Percentiles rank a stretch among this genome's conserved stretches.
Evolutionary conservation across 2,888 invertebrate species (phyloP).

Genomic region (Lepidochitona cinerea): DNA sequence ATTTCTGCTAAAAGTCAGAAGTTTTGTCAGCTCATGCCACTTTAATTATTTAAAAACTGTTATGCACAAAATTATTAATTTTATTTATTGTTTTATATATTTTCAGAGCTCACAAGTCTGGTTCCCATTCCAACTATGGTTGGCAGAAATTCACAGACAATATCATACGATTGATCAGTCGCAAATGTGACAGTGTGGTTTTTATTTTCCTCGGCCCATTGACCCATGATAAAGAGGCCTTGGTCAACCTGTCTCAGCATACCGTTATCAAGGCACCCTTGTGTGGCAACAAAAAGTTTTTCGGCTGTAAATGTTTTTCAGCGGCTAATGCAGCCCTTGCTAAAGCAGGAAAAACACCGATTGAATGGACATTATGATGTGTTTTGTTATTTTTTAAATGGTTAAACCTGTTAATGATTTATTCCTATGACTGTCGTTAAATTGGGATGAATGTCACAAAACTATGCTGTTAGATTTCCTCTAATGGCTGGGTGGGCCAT

Average conservation of each 20-base stretch:
- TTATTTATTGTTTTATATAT: too few species aligned
- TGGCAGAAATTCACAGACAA: conserved; percentile 65
- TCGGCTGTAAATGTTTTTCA: conserved; percentile 61
- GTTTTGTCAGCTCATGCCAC: too few species aligned
- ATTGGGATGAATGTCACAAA: too few species aligned
- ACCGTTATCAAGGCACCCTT: conserved; percentile 58
- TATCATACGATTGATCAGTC: conserved; percentile 53
- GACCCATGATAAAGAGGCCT: conserved; percentile 63
- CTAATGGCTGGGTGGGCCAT: too few species aligned
- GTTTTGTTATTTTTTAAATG: background rate
- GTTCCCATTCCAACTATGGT: conserved; percentile 61
- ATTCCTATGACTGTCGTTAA: too few species aligned
- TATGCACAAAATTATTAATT: too few species aligned
- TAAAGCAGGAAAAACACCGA: conserved; percentile 37
- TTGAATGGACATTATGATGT: conserved; percentile 52
- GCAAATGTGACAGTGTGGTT: conserved; percentile 45
- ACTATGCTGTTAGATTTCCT: too few species aligned
- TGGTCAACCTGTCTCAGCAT: conserved; percentile 55
- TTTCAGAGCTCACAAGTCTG: conserved; percentile 60
- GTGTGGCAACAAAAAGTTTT: conserved; percentile 57
- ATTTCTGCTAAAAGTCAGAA: background rate
- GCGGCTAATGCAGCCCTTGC: conserved; percentile 47
- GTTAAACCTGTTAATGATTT: too few species aligned
- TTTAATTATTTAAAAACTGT: background rate
- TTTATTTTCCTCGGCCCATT: conserved; percentile 67